Evolutionary conservation across 2,113 vertebrate genomes (phyloP).

Genomic region (Dryoscopus gambensis): DNA sequence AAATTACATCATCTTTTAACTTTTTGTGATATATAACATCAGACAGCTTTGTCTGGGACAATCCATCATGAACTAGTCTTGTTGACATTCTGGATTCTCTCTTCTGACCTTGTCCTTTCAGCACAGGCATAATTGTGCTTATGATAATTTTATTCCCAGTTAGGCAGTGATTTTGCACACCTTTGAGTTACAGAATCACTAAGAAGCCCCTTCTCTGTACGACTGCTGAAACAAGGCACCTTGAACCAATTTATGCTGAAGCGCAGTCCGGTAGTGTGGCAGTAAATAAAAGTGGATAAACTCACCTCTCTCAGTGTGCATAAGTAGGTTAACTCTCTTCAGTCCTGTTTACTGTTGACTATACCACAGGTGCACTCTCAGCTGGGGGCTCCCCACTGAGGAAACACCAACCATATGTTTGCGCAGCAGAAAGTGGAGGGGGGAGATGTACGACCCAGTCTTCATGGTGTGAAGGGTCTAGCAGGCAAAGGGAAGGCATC

Average conservation of each 20-base stretch:
- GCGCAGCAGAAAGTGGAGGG: not conserved
- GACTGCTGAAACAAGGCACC: conserved; percentile 15
- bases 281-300: conserved; percentile 31
- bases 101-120: conserved; percentile 58
- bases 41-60: conserved; percentile 48
- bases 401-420: conserved; percentile 8
- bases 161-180: conserved; percentile 52
- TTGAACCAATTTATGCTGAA: conserved; percentile 53
- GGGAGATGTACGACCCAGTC: not conserved
- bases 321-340: conserved; percentile 12
- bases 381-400: not conserved
- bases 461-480: not conserved
- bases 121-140: conserved; percentile 42
- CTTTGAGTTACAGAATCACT: conserved; percentile 46
- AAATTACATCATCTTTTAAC: conserved; percentile 55
- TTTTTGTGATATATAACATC: conserved; percentile 53
- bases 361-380: not conserved
- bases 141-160: conserved; percentile 59
- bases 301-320: not conserved
- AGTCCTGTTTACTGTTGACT: not conserved
- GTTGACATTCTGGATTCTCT: conserved; percentile 55
- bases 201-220: not conserved
- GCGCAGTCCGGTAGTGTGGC: not conserved
- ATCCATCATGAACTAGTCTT: conserved; percentile 53
- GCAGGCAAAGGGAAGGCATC: not conserved